Evolutionary conservation across 2,888 invertebrate genomes (phyloP).

Genomic region (Trichogramma evanescens): DNA sequence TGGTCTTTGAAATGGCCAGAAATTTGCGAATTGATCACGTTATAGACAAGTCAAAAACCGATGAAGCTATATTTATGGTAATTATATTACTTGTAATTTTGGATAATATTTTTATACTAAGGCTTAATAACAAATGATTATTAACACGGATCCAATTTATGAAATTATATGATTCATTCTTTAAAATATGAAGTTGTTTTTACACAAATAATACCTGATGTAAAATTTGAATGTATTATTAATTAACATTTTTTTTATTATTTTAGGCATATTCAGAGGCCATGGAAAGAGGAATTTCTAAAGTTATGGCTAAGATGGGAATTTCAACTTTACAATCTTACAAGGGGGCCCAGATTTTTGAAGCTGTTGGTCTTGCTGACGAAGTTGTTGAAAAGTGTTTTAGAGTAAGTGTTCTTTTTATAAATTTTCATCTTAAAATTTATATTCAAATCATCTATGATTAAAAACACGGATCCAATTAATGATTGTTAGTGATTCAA

Average conservation of each 20-base stretch:
- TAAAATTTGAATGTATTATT: neutral
- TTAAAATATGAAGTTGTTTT: slow-evolving; percentile 8
- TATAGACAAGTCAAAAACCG: slow-evolving; percentile 67
- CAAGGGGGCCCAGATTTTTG: slow-evolving; percentile 98
- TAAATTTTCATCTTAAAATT: neutral
- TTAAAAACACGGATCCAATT: slow-evolving; percentile 39
- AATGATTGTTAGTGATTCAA: slow-evolving; percentile 34
- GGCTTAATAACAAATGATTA: slow-evolving; percentile 7
- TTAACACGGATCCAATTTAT: slow-evolving; percentile 22
- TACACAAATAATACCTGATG: neutral
- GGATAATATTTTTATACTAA: slow-evolving; percentile 24
- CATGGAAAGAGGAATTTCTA: slow-evolving; percentile 82
- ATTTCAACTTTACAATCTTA: slow-evolving; percentile 97
- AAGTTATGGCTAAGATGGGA: slow-evolving; percentile 99
- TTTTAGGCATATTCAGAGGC: slow-evolving; percentile 77
- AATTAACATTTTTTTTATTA: slow-evolving; percentile 1
- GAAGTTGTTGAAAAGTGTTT: slow-evolving; percentile 95
- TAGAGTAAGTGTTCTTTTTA: slow-evolving; percentile 55
- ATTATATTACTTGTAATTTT: slow-evolving; percentile 12
- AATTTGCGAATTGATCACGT: slow-evolving; percentile 81
- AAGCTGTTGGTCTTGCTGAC: slow-evolving; percentile 88
- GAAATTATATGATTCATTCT: slow-evolving; percentile 10
- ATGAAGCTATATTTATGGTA: slow-evolving; percentile 71
- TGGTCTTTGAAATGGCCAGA: slow-evolving; percentile 89
- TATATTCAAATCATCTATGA: slow-evolving; percentile 24